Conservation (phyloP, 2,797 vertebrate species). For the Mormyrops boulengeri region DNA sequence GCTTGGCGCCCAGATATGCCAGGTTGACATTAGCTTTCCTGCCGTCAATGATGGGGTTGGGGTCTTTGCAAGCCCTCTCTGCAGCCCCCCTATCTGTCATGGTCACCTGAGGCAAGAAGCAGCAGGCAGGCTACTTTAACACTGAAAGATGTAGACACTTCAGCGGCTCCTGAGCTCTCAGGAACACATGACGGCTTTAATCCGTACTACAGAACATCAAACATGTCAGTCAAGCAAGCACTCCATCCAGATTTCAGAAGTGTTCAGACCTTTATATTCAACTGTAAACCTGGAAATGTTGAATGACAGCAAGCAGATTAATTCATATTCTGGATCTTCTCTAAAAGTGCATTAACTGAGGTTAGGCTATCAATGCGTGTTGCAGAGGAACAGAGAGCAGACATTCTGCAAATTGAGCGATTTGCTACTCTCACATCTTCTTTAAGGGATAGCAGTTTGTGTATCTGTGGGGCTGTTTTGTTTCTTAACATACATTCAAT, state of each 20-base stretch:
- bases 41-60: conserved; percentile 93
- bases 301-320: background rate
- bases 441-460: background rate
- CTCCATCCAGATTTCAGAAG: background rate
- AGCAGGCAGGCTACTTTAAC: conserved; percentile 14
- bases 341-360: background rate
- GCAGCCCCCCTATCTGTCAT: conserved; percentile 85
- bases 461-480: background rate
- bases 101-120: conserved; percentile 72
- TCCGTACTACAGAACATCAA: background rate
- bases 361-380: background rate
- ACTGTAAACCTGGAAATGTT: background rate
- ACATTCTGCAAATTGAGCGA: background rate
- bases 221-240: background rate
- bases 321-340: background rate
- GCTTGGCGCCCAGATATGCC: conserved; percentile 91
- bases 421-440: background rate
- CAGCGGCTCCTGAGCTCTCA: background rate
- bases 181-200: background rate
- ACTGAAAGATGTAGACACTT: conserved; percentile 21
- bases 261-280: background rate
- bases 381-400: background rate
- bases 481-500: background rate
- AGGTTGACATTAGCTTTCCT: conserved; percentile 95
- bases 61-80: conserved; percentile 87